Conservation (phyloP, 1,140 invertebrate genomes). For the Drosophila arawakana region DNA sequence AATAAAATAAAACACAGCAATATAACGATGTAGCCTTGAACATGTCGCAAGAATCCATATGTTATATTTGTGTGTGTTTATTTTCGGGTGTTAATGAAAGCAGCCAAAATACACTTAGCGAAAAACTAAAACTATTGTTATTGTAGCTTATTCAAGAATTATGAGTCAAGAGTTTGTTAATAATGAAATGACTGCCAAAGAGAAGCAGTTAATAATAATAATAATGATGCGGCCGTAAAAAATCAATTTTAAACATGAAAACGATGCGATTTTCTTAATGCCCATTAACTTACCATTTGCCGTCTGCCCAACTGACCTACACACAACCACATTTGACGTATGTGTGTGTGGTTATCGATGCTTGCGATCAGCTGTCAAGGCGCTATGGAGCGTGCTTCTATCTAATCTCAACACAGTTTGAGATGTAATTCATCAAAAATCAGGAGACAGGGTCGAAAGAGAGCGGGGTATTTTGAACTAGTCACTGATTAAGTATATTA, state of each 20-base stretch:
- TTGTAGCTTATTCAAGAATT: constrained; percentile 16
- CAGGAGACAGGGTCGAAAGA: neutral
- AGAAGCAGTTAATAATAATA: constrained; percentile 13
- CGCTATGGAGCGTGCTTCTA: constrained; percentile 6
- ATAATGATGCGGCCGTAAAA: constrained; percentile 34
- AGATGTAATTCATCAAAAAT: constrained; percentile 37
- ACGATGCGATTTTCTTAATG: constrained; percentile 15
- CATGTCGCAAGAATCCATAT: constrained; percentile 74
- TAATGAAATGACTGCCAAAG: constrained; percentile 3
- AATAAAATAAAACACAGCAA: constrained; percentile 59
- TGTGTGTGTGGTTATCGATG: constrained; percentile 28
- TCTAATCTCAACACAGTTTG: constrained; percentile 38
- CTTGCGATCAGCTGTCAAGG: constrained; percentile 41
- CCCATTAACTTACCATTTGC: constrained; percentile 21
- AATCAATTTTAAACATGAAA: constrained; percentile 32
- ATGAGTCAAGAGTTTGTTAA: constrained; percentile 57
- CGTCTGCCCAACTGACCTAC: constrained; percentile 38
- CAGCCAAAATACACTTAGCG: constrained; percentile 10
- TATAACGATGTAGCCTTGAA: constrained; percentile 77
- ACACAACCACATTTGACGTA: constrained; percentile 4
- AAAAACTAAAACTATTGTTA: constrained; percentile 30
- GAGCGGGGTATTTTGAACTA: neutral
- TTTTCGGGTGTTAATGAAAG: constrained; percentile 66
- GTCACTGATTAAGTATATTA: constrained; percentile 26
- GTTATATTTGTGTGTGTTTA: constrained; percentile 40